A percentile compares a stretch with the other conserved stretches of the same genome.
phyloP scores from a whole-genome alignment of 2,113 vertebrate species.

The Dendrocopos noguchii region DNA sequence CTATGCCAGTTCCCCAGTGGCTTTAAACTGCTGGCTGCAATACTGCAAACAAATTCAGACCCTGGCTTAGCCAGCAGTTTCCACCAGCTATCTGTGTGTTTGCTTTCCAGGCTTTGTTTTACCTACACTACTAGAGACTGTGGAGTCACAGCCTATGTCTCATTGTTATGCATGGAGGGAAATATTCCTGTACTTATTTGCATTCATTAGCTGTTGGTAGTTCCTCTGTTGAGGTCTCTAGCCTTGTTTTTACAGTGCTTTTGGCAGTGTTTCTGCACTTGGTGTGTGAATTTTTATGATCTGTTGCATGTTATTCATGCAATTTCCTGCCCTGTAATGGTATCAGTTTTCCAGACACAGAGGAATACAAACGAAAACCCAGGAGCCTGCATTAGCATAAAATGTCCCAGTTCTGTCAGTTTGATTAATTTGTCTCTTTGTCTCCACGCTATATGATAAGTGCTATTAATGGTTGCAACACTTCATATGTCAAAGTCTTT shows the following conservation, averaged over 20 bases:
- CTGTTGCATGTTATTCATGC: slow-evolving; percentile 84
- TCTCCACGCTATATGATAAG: slow-evolving; percentile 87
- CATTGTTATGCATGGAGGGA: slow-evolving; percentile 74
- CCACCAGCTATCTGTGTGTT: background rate
- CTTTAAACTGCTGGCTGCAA: slow-evolving; percentile 41
- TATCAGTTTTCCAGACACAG: slow-evolving; percentile 82
- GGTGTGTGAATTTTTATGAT: slow-evolving; percentile 83
- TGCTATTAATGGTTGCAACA: slow-evolving; percentile 87
- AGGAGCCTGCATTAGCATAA: slow-evolving; percentile 84
- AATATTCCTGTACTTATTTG: slow-evolving; percentile 77
- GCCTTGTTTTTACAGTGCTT: slow-evolving; percentile 79
- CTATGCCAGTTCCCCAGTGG: background rate
- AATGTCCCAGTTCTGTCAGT: slow-evolving; percentile 88
- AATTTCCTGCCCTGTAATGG: slow-evolving; percentile 87
- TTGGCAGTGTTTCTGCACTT: slow-evolving; percentile 77
- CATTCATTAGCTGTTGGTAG: slow-evolving; percentile 77
- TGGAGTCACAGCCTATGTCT: slow-evolving; percentile 63
- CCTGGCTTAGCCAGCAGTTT: slow-evolving; percentile 15
- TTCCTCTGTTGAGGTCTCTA: slow-evolving; percentile 78
- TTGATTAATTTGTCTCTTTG: slow-evolving; percentile 92
- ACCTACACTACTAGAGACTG: slow-evolving; percentile 41
- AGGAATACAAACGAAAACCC: slow-evolving; percentile 81
- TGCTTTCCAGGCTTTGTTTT: slow-evolving; percentile 59
- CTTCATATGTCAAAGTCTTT: slow-evolving; percentile 87
- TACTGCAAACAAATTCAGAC: slow-evolving; percentile 35